These are phyloP conservation scores for Oscheius sp. DNA, from an alignment of 2,888 invertebrate genomes.

Conservation along the genomic window DNA sequence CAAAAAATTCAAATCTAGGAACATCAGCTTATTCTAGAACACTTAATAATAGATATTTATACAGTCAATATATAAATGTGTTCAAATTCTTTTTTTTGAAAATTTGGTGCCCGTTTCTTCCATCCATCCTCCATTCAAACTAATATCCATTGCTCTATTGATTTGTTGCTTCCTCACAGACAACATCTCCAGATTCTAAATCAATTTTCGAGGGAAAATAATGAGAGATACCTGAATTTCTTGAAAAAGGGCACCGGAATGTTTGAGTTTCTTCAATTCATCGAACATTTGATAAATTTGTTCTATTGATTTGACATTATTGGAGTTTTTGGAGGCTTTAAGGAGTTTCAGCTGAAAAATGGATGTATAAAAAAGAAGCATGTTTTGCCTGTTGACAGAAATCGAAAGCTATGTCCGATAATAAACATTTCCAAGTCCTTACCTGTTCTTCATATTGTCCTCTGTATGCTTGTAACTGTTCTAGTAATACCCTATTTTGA, in stretches of 20 bases:
- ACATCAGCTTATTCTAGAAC: too few species aligned
- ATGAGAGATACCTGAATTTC: background rate
- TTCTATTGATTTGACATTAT: background rate
- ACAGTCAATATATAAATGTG: too few species aligned
- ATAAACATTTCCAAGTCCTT: background rate
- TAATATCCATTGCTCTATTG: background rate
- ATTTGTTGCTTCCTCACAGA: background rate
- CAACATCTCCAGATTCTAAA: slow-evolving; percentile 1
- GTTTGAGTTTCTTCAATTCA: background rate
- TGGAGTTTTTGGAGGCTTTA: background rate
- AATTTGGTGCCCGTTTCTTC: background rate
- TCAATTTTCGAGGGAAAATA: background rate
- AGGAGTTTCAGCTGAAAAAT: too few species aligned
- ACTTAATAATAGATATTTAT: too few species aligned
- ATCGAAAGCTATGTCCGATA: too few species aligned
- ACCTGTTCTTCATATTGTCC: background rate
- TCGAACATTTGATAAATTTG: background rate
- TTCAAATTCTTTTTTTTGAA: background rate
- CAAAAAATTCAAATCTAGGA: too few species aligned
- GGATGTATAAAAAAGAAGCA: too few species aligned
- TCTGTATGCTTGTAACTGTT: background rate
- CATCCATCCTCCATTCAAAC: background rate
- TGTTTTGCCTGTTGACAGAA: too few species aligned
- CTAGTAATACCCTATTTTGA: background rate
- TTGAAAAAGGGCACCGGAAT: background rate